Conservation (phyloP, 37 sponge, comb jelly and placozoan genomes). For the Eunapius fragilis region DNA sequence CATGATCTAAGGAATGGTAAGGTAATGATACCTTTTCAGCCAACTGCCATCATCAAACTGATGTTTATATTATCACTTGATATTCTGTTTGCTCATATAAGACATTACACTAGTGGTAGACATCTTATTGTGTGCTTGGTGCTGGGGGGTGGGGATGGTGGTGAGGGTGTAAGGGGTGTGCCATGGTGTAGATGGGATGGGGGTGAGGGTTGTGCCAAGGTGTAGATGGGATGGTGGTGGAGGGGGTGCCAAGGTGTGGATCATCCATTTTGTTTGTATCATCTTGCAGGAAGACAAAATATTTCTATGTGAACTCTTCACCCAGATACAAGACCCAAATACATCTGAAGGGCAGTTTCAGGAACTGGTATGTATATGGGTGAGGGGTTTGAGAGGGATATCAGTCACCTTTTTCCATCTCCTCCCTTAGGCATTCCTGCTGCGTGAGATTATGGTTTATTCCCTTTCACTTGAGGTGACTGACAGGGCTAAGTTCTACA, state of each 20-base stretch:
- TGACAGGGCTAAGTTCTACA: slow-evolving; percentile 48
- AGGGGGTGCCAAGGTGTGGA: too few species aligned
- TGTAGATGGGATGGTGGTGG: not conserved
- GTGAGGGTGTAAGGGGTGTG: too few species aligned
- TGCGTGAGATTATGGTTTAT: slow-evolving; percentile 42
- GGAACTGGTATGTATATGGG: slow-evolving; percentile 57
- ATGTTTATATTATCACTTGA: too few species aligned
- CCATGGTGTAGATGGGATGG: too few species aligned
- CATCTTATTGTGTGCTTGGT: too few species aligned
- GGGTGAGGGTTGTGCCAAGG: not conserved
- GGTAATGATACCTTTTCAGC: too few species aligned
- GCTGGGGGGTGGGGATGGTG: too few species aligned
- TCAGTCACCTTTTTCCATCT: not conserved
- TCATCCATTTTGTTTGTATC: slow-evolving; percentile 24
- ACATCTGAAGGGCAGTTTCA: slow-evolving; percentile 39
- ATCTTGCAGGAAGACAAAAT: slow-evolving; percentile 56
- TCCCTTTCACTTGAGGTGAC: slow-evolving; percentile 32
- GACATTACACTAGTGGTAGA: too few species aligned
- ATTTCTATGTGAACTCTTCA: slow-evolving; percentile 74
- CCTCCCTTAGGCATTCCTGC: slow-evolving; percentile 31
- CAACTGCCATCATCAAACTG: too few species aligned
- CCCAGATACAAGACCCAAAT: slow-evolving; percentile 41
- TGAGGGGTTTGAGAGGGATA: not conserved
- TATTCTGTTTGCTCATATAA: too few species aligned
- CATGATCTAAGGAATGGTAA: too few species aligned